A percentile compares a stretch with the other conserved stretches of the same genome.
These are phyloP conservation scores for Anas platyrhynchos DNA, from an alignment of 2,113 vertebrate genomes.

Conservation along the genomic window DNA sequence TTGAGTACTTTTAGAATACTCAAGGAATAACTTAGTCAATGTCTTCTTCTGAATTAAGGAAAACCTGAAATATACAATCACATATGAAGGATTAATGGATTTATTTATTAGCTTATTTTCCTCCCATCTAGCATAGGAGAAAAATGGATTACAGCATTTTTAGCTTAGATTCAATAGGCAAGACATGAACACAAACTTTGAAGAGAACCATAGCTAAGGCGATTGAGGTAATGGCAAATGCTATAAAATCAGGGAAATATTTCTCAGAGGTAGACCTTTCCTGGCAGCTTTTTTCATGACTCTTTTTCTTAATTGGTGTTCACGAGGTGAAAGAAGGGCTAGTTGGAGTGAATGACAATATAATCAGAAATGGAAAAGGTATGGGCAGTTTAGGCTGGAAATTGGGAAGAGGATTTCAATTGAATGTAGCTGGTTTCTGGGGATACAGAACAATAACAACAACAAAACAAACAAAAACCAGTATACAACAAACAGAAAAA, in stretches of 20 bases:
- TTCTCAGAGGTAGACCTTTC: not conserved
- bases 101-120: not conserved
- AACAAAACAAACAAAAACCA: not conserved
- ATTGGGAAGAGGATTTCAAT: not conserved
- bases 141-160: not conserved
- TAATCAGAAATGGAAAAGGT: not conserved
- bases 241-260: not conserved
- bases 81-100: not conserved
- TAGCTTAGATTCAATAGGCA: not conserved
- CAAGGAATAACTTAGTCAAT: not conserved
- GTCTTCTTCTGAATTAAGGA: not conserved
- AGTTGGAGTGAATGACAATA: not conserved
- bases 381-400: not conserved
- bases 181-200: not conserved
- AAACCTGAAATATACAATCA: accelerated
- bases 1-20: not conserved
- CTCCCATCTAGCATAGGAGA: accelerated
- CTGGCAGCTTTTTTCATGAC: not conserved
- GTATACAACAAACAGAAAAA: not conserved
- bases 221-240: not conserved
- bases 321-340: not conserved
- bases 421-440: not conserved
- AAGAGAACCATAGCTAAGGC: not conserved
- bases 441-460: not conserved
- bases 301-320: not conserved